Conservation (phyloP, 2,113 vertebrate genomes). For the Embiotoca jacksoni region DNA sequence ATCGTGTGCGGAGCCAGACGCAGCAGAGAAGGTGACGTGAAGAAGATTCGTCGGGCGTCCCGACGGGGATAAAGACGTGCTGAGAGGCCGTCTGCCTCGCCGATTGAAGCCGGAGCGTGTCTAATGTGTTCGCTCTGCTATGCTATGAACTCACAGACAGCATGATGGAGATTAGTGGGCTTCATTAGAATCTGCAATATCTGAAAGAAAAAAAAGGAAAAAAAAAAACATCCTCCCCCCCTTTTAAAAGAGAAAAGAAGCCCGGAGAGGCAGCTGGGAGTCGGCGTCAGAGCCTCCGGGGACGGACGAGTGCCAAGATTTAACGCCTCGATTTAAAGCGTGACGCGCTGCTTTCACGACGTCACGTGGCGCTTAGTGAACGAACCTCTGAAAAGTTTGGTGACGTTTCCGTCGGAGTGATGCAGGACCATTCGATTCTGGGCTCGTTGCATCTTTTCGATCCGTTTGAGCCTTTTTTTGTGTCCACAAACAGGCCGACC, state of each 20-base stretch:
- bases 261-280: constrained; percentile 58
- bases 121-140: constrained; percentile 60
- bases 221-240: neutral
- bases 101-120: constrained; percentile 50
- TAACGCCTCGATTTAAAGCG: constrained; percentile 40
- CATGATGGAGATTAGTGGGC: constrained; percentile 58
- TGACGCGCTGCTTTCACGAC: constrained; percentile 27
- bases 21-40: neutral
- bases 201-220: neutral
- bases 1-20: neutral
- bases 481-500: too few relatives aligned
- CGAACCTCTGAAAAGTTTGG: neutral
- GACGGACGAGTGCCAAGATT: constrained; percentile 20
- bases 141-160: constrained; percentile 55
- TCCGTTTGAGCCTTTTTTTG: neutral
- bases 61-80: constrained; percentile 21
- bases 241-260: neutral
- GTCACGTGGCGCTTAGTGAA: constrained; percentile 14
- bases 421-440: neutral
- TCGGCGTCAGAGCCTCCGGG: constrained; percentile 30
- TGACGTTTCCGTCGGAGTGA: neutral
- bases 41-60: constrained; percentile 2
- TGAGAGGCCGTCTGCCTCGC: constrained; percentile 47
- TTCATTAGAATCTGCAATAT: constrained; percentile 46
- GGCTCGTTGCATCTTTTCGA: neutral